These are phyloP conservation scores for Drosophila fungiperda DNA, from an alignment of 2,888 invertebrate genomes.

Conservation along the genomic window DNA sequence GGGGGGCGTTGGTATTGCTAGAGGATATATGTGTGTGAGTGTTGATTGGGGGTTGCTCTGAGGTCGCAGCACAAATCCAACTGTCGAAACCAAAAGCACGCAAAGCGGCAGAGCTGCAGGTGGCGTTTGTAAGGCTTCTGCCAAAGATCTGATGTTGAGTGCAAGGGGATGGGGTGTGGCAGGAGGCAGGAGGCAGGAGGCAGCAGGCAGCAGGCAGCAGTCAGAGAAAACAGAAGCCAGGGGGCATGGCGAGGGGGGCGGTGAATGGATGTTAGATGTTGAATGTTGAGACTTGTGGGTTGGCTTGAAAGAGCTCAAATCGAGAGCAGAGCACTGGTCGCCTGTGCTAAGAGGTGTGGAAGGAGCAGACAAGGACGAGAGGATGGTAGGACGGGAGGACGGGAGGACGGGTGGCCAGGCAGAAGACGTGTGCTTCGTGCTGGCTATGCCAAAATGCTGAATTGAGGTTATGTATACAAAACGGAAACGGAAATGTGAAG, in stretches of 20 bases:
- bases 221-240: too few relatives aligned
- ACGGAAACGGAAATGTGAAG: conserved; percentile 81
- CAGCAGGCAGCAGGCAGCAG: too few relatives aligned
- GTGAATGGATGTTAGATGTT: not conserved
- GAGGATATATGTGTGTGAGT: conserved; percentile 23
- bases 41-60: conserved; percentile 60
- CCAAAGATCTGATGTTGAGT: conserved; percentile 12
- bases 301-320: conserved; percentile 52
- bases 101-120: conserved; percentile 76
- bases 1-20: conserved; percentile 6
- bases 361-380: not conserved
- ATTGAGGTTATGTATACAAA: conserved; percentile 83
- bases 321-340: conserved; percentile 28
- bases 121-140: conserved; percentile 72
- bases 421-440: conserved; percentile 49
- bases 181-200: too few relatives aligned
- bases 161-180: not conserved
- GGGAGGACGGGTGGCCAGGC: not conserved
- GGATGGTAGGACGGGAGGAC: not conserved
- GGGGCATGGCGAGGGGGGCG: not conserved
- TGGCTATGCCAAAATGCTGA: conserved; percentile 73
- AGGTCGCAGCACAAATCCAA: conserved; percentile 80
- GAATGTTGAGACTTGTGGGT: conserved; percentile 15
- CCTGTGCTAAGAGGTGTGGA: not conserved
- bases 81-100: conserved; percentile 83